Evolutionary conservation across 2,888 invertebrate species (phyloP).

Genomic region (Eledona agricola): DNA sequence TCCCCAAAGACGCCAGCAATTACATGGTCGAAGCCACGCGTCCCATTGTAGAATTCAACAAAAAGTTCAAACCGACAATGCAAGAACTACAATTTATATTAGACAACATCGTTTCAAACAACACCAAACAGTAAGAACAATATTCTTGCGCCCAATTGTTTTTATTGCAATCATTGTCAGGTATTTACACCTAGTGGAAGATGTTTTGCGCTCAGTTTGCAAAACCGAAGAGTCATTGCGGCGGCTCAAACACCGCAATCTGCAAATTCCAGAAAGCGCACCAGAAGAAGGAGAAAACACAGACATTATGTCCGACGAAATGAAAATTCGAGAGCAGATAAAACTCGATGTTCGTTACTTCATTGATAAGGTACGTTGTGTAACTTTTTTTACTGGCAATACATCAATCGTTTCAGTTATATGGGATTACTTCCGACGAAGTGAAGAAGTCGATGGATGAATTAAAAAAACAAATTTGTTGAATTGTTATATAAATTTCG

Average conservation of each 20-base stretch:
- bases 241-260: conserved; percentile 73
- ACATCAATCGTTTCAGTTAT: conserved; percentile 41
- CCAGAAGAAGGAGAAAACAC: conserved; percentile 53
- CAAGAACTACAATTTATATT: conserved; percentile 60
- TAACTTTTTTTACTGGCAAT: not conserved
- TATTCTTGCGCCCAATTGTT: not conserved
- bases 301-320: conserved; percentile 74
- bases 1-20: conserved; percentile 80
- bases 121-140: conserved; percentile 65
- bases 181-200: conserved; percentile 79
- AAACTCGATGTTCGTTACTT: conserved; percentile 85
- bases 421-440: conserved; percentile 35
- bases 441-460: conserved; percentile 15
- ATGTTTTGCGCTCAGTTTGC: conserved; percentile 91
- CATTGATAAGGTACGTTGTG: conserved; percentile 63
- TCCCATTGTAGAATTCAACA: conserved; percentile 69
- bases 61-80: conserved; percentile 62
- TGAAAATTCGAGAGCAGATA: conserved; percentile 92
- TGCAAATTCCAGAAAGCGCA: conserved; percentile 26
- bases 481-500: conserved; percentile 22
- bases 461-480: conserved; percentile 23
- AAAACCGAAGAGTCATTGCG: conserved; percentile 95
- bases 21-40: conserved; percentile 66
- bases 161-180: conserved; percentile 52
- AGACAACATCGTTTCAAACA: conserved; percentile 59